A percentile compares a stretch with the other conserved stretches of the same genome.
phyloP scores from a whole-genome alignment of 2,797 vertebrate genomes.

The Protosalanx chinensis region DNA sequence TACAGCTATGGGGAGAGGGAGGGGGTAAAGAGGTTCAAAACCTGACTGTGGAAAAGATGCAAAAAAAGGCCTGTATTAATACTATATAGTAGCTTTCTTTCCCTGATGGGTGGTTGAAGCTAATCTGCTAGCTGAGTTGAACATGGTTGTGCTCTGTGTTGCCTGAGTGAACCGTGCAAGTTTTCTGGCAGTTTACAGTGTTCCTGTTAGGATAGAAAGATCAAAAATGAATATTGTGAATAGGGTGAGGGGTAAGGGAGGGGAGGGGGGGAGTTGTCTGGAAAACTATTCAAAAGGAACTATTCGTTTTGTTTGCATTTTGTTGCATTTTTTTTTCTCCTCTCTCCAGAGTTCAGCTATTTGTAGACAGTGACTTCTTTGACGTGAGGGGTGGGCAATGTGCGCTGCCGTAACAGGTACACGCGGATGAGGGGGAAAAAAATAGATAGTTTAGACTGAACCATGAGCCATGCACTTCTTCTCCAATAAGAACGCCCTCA shows the following conservation, averaged over 20 bases:
- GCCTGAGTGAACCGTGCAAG: conserved; percentile 72
- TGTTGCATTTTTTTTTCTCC: not conserved
- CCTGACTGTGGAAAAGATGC: conserved; percentile 15
- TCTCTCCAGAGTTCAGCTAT: not conserved
- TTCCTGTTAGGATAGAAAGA: conserved; percentile 53
- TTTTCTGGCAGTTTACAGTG: conserved; percentile 71
- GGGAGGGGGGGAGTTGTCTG: not conserved
- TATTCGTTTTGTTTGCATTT: conserved; percentile 13
- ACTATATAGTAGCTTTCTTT: conserved; percentile 35
- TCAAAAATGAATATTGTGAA: conserved; percentile 16
- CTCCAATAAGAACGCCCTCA: conserved; percentile 45
- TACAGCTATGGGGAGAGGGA: conserved; percentile 59
- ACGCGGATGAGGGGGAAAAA: conserved; percentile 35
- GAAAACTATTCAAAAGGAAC: conserved; percentile 40
- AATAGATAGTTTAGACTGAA: conserved; percentile 38
- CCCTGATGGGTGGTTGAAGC: conserved; percentile 55
- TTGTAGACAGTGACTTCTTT: conserved; percentile 37
- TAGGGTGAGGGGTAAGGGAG: not conserved
- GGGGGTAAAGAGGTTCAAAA: conserved; percentile 24
- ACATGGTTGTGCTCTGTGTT: conserved; percentile 69
- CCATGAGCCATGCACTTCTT: conserved; percentile 62
- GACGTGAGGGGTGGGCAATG: conserved; percentile 50
- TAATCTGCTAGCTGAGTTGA: conserved; percentile 58
- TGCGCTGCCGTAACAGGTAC: conserved; percentile 57
- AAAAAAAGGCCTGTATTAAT: conserved; percentile 15